Evolutionary conservation across 1,140 invertebrate species (phyloP), one percentile per base, ranked within the genome.

Genomic region (Rhopalosiphum padi): DNA sequence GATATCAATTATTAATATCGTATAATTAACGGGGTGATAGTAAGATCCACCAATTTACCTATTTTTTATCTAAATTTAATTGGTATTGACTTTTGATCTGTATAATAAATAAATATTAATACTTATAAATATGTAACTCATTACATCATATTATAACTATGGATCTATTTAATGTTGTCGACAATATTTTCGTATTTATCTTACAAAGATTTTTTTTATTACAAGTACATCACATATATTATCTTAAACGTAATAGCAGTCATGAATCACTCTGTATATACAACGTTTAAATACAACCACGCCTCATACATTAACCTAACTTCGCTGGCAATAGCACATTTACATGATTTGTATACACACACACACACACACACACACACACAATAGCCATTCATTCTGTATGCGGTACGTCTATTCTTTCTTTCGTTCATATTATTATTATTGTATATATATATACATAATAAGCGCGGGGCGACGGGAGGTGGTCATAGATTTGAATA

Each of bases 221-320:
- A 41, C 37, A 25, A 85, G 11, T n/a, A 77, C n/a, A 18, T n/a
- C n/a, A 48, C 8, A 48, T 86, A 43, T 48, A 87, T 48, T 46
- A 87, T 83, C 77, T 87, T 35, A 77, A 68, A 77, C n/a, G 30
- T 18, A 77, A 77, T n/a, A 87, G 30, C 85, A 37, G 30, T 35
- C 7, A 53, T 41, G 51, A 37, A 89, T 89, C 88, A 55, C 48
- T 89, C 51, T 89, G 88, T 89, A 88, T 88, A 35, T 30, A 89
- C 87, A 4, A 18, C 30, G 48, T 89, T 89, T 55, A 89, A 89
- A 89, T 23, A 89, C 48, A 55, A 89, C 87, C 88, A 89, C 51
- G 23, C 88, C 88, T 53, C 30, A 35, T 53, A 55, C 48, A 89
- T 55, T 89, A 55, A 55, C 88, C 35, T 35, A 25, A 88, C 87